Evolutionary conservation across 2,888 invertebrate species (phyloP).

Genomic region (Folsomia candida): DNA sequence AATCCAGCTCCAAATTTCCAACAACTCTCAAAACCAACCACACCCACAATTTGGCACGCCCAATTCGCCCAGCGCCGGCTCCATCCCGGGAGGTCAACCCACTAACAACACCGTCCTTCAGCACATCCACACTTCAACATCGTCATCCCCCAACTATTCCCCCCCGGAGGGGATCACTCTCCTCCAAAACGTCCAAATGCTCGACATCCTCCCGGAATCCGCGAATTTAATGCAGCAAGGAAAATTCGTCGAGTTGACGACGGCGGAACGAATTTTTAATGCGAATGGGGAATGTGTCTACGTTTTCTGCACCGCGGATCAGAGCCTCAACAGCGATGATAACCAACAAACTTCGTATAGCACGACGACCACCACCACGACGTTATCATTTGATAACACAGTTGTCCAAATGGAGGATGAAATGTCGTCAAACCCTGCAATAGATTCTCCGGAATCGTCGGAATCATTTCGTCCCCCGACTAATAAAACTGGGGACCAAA

Average conservation of each 20-base stretch:
- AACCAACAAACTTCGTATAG: conserved; percentile 1
- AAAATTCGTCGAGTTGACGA: conserved; percentile 34
- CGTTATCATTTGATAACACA: conserved; percentile 31
- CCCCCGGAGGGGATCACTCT: conserved; percentile 29
- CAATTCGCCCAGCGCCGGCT: conserved; percentile 17
- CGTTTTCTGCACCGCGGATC: conserved; percentile 29
- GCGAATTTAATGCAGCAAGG: conserved; percentile 18
- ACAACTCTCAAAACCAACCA: conserved; percentile 5
- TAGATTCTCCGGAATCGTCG: neutral
- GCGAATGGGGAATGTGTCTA: conserved; percentile 42
- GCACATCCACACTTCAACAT: conserved; percentile 28
- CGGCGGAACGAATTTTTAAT: conserved; percentile 33
- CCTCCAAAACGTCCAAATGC: conserved; percentile 42
- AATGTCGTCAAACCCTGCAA: conserved; percentile 4
- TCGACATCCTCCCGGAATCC: conserved; percentile 22
- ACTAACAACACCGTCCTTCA: conserved; percentile 31
- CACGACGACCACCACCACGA: neutral
- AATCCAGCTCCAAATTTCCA: conserved; percentile 35
- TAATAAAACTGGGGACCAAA: neutral
- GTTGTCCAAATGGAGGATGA: conserved; percentile 23
- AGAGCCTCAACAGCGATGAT: neutral
- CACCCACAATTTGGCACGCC: conserved; percentile 3
- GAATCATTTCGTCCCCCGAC: neutral
- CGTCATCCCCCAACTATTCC: conserved; percentile 20
- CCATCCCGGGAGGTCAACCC: conserved; percentile 17